Base-by-base conservation (phyloP, 2,113 vertebrate genomes). In the Lipotes vexillifer region DNA sequence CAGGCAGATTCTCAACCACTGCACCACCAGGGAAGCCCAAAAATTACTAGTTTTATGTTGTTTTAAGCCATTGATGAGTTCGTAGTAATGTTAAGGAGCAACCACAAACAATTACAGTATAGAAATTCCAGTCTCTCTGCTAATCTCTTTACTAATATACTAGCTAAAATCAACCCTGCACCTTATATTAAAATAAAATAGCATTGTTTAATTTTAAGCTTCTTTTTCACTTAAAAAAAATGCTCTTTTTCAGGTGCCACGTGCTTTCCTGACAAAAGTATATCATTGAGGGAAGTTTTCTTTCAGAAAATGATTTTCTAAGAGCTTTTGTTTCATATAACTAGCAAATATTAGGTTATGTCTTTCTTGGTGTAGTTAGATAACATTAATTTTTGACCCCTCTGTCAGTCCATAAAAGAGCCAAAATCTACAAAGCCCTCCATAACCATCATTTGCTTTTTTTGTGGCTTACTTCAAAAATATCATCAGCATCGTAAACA, bases 241-340 rank as follows among this genome's bases (percentile, higher is more conserved):
- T 23, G 23, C 44, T 41, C 15, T 94, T 12, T 84, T 88, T 96
- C 44, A 93, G 46, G 20, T 77, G 18, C 20, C 83, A 93, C 52
- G 68, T 95, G 25, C 6, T 88, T 18, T 81, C 23, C 33, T 80
- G 59, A 81, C 14, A 94, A 94, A 95, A 69, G 8, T 72, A 57
- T 46, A 29, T n/a, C 11, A 68, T 8, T 49, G 41, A 66, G 13
- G n/a, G 13, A 82, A 57, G 5, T 85, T 96, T 87, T 88, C 33
- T 86, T 90, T 93, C 21, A 8, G 23, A 85, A 94, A 85, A 71
- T 89, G 9, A 78, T 77, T 93, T 17, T 89, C 38, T 49, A 55
- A 80, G 21, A 87, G 20, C n/a, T 93, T 93, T 81, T 81, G 46
- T 49, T 92, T 82, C 7, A 75, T 72, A 23, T 87, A 97, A 94